These are phyloP conservation scores for Rafetus swinhoei DNA, from an alignment of 2,113 vertebrate species.

Conservation along the genomic window DNA sequence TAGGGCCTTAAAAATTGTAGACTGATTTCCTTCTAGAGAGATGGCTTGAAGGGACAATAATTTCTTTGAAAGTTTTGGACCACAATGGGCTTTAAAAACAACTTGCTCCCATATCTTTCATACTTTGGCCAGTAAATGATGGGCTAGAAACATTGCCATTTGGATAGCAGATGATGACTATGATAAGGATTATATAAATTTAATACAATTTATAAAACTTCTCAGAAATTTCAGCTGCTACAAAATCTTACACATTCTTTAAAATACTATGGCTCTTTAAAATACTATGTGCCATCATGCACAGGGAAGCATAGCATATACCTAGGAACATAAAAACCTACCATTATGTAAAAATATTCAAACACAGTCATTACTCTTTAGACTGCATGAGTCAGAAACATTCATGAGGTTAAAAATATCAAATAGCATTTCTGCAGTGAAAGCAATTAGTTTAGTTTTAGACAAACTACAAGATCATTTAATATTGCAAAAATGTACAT, in stretches of 20 bases:
- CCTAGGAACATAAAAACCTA: neutral
- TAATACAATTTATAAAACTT: neutral
- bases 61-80: neutral
- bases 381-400: neutral
- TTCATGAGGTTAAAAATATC: neutral
- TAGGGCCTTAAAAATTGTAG: neutral
- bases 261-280: neutral
- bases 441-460: neutral
- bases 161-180: neutral
- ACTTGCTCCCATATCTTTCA: neutral
- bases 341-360: neutral
- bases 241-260: neutral
- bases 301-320: neutral
- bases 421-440: neutral
- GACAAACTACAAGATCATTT: neutral
- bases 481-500: neutral
- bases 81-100: neutral
- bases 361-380: neutral
- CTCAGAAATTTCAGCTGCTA: neutral
- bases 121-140: neutral
- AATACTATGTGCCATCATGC: neutral
- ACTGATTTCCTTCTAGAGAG: neutral
- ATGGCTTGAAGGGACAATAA: neutral
- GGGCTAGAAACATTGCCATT: neutral
- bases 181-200: neutral